Conservation (phyloP, 2,888 invertebrate genomes). For the Trisateles emortualis region DNA sequence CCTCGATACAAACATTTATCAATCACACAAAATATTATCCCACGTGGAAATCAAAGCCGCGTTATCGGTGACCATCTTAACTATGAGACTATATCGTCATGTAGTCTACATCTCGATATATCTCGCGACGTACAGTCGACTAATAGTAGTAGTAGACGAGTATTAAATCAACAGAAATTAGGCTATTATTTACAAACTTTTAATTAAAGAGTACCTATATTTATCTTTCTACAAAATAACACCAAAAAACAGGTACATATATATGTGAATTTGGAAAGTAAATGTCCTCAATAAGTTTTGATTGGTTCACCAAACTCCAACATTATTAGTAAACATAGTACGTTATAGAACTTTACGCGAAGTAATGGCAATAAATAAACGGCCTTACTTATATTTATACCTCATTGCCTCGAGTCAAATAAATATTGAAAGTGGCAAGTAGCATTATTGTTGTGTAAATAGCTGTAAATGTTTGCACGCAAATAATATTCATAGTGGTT, state of each 20-base stretch:
- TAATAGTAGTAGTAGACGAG: too few relatives aligned
- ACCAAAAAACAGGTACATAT: background rate
- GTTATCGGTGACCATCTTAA: too few relatives aligned
- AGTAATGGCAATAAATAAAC: slow-evolving; percentile 18
- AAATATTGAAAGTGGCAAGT: slow-evolving; percentile 32
- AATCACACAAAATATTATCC: too few relatives aligned
- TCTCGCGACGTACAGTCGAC: too few relatives aligned
- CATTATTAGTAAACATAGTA: slow-evolving; percentile 23
- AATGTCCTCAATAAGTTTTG: slow-evolving; percentile 35
- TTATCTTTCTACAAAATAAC: background rate
- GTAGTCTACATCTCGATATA: too few relatives aligned
- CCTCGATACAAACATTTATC: too few relatives aligned
- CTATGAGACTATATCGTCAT: too few relatives aligned
- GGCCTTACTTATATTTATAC: slow-evolving; percentile 2
- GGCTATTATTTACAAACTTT: background rate
- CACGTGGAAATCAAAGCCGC: too few relatives aligned
- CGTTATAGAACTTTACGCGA: slow-evolving; percentile 25
- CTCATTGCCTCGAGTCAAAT: slow-evolving; percentile 12
- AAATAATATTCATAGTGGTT: slow-evolving; percentile 28
- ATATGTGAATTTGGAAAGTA: slow-evolving; percentile 24
- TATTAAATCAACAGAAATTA: background rate
- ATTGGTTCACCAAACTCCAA: slow-evolving; percentile 39
- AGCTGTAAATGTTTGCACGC: slow-evolving; percentile 41
- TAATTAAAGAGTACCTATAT: background rate
- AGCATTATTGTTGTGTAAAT: slow-evolving; percentile 28